phyloP scores from a whole-genome alignment of 2,113 vertebrate species.

The Brachypteracias leptosomus region DNA sequence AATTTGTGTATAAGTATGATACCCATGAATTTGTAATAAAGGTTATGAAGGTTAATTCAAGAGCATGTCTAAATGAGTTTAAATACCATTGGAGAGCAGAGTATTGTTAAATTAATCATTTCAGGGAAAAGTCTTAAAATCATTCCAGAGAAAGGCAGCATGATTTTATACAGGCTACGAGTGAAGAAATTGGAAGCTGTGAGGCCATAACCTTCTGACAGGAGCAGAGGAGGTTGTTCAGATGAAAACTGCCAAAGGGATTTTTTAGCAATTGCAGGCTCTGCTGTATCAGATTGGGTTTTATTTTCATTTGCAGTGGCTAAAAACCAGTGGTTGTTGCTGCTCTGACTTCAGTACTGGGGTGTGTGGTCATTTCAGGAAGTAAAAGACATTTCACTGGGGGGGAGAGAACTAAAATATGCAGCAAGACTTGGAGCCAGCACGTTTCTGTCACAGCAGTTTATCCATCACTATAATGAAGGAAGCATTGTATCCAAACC shows the following conservation, averaged over 20 bases:
- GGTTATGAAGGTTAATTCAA: slow-evolving; percentile 58
- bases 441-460: background rate
- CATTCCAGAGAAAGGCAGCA: background rate
- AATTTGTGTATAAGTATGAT: slow-evolving; percentile 23
- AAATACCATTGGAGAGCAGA: background rate
- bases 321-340: background rate
- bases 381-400: background rate
- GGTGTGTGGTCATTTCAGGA: background rate
- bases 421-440: background rate
- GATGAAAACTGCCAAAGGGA: background rate
- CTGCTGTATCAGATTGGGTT: background rate
- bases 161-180: background rate
- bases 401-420: background rate
- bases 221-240: background rate
- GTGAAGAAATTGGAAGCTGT: background rate
- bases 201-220: background rate
- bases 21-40: background rate
- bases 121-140: background rate
- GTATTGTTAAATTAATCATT: slow-evolving; percentile 29
- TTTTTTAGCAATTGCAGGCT: background rate
- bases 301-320: slow-evolving; percentile 1
- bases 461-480: background rate
- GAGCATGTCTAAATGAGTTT: slow-evolving; percentile 39
- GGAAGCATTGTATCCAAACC: background rate
- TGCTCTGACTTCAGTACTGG: background rate